phyloP scores from a whole-genome alignment of 2,888 invertebrate genomes.

The Pseudanteris insignis region DNA sequence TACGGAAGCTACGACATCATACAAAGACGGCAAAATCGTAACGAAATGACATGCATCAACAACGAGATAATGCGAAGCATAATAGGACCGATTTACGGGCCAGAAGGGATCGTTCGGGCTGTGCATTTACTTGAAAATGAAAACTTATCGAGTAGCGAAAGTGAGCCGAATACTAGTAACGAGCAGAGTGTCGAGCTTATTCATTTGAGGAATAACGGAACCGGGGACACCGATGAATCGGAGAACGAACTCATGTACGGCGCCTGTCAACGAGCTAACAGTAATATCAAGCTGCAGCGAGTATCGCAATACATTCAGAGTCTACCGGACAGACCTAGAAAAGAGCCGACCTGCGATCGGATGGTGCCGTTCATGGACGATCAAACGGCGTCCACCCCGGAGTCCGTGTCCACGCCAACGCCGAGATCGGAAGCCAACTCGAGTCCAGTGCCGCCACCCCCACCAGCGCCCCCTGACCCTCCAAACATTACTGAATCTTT shows the following conservation, averaged over 20 bases:
- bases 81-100: conserved; percentile 56
- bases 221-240: conserved; percentile 7
- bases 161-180: conserved; percentile 44
- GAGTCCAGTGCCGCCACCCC: conserved; percentile 57
- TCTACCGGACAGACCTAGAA: conserved; percentile 55
- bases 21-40: conserved; percentile 49
- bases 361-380: conserved; percentile 21
- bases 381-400: conserved; percentile 29
- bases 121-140: conserved; percentile 48
- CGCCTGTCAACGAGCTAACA: conserved; percentile 10
- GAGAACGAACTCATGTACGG: conserved; percentile 5
- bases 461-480: conserved; percentile 60
- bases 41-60: conserved; percentile 48
- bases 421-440: conserved; percentile 44
- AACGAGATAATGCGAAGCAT: conserved; percentile 50
- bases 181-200: conserved; percentile 56
- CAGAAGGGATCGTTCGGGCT: conserved; percentile 49
- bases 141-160: conserved; percentile 44
- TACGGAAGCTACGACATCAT: conserved; percentile 55
- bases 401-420: conserved; percentile 43
- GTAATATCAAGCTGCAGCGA: conserved; percentile 49
- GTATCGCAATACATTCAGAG: conserved; percentile 62
- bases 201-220: conserved; percentile 33
- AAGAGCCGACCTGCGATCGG: conserved; percentile 46
- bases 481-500: conserved; percentile 21